Evolutionary conservation across 2,113 vertebrate genomes (phyloP), one percentile per base, ranked within the genome.

Genomic region (Platichthys stellatus): DNA sequence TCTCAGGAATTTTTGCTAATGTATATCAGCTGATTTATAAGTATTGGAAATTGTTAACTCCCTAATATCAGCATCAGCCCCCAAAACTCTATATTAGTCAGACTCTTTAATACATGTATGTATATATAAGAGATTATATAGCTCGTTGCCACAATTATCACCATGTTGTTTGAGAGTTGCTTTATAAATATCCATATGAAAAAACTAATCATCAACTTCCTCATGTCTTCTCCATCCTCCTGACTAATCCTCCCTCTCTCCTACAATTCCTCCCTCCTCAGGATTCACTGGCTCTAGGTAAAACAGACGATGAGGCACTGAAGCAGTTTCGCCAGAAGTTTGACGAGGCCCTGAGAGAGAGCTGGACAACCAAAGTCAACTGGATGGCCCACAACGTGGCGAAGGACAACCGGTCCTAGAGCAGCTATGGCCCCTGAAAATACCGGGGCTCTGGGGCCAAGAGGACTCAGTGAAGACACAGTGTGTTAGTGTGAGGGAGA

Each of bases 331-430:
- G 97, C 35, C 98, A 99, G 81, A 99, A 99, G 90, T 99, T 99
- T 85, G 97, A 99, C 21, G 98, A 99, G 93, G 98, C 98, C 0
- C 95, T 99, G 76, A 93, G 98, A 89, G 98, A 99, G 90, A 99
- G 98, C 86, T 99, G 98, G 98, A 99, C 98, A 71, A 99, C 98
- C 85, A 99, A 99, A 95, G 98, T 99, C 84, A 99, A 99, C 95
- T 99, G 98, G 98, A 99, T 99, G 98, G 98, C 98, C 21, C 98
- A 99, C 90, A 99, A 97, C n/a, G 96, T 99, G 78, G 95, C 96
- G n/a, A 99, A 97, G 84, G 97, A 98, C 92, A 97, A 97, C 91
- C 95, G 96, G 81, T 98, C 97, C 62, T 99, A 97, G 92, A 57
- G 73, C 78, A 23, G 40, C 73, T 47, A 43, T 8, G 54, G 56